Percentiles rank a stretch among this genome's conserved stretches.
Evolutionary conservation across 2,797 vertebrate genomes (phyloP).

Genomic region (Channa striata): DNA sequence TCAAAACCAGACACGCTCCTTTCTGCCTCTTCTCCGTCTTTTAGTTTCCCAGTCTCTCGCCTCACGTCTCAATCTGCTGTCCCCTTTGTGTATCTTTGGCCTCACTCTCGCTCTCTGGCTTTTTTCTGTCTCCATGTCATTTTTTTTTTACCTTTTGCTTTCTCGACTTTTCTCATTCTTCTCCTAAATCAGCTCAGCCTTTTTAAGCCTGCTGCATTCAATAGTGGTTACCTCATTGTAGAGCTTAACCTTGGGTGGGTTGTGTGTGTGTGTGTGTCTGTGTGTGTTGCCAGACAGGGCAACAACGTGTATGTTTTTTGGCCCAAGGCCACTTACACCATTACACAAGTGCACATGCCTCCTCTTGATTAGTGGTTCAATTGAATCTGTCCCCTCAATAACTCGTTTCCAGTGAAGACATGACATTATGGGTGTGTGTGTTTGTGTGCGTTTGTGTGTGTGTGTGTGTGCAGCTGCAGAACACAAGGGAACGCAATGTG

Average conservation of each 20-base stretch:
- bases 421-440: conserved; percentile 25
- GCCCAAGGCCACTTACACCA: conserved; percentile 26
- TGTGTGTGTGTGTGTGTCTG: conserved; percentile 21
- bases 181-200: conserved; percentile 59
- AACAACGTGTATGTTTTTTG: conserved; percentile 45
- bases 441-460: conserved; percentile 14
- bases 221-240: conserved; percentile 72
- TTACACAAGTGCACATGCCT: conserved; percentile 34
- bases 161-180: conserved; percentile 23
- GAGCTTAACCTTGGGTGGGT: conserved; percentile 63
- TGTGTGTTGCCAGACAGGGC: conserved; percentile 15
- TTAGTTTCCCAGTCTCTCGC: neutral
- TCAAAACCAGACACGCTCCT: conserved; percentile 62
- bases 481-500: conserved; percentile 46
- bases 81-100: conserved; percentile 10
- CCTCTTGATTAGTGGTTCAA: conserved; percentile 57
- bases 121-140: conserved; percentile 36
- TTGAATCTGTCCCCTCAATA: conserved; percentile 58
- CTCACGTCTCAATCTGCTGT: conserved; percentile 10
- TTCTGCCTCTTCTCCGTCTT: conserved; percentile 12
- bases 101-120: conserved; percentile 24
- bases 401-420: conserved; percentile 37
- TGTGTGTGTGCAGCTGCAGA: conserved; percentile 22
- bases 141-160: conserved; percentile 39
- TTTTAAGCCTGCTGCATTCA: conserved; percentile 61